These are phyloP conservation scores for Mormyrops attenuatus DNA, from an alignment of 2,797 vertebrate species.

Conservation along the genomic window DNA sequence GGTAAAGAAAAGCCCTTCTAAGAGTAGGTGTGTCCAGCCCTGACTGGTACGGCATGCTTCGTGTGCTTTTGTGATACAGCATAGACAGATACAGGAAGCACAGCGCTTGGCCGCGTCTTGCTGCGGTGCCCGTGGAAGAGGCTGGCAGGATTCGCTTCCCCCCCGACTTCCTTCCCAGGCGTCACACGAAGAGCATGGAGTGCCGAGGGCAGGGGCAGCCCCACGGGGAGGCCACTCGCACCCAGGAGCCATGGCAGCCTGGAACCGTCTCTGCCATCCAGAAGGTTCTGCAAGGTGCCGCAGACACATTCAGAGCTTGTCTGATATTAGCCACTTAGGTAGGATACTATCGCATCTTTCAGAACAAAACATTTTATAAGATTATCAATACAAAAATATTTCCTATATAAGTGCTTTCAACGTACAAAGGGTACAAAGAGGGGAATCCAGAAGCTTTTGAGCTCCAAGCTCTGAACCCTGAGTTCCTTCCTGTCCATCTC, in stretches of 20 bases:
- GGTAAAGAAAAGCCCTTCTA: background rate
- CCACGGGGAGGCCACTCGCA: conserved; percentile 61
- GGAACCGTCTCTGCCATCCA: conserved; percentile 66
- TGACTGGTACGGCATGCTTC: background rate
- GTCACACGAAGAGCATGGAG: conserved; percentile 73
- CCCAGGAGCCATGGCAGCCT: conserved; percentile 77
- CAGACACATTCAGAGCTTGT: background rate
- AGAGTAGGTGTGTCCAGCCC: background rate
- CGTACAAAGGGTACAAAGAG: background rate
- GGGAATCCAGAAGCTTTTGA: background rate
- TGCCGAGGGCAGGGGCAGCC: conserved; percentile 65
- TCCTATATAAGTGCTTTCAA: background rate
- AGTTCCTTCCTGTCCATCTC: background rate
- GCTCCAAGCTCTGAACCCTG: background rate
- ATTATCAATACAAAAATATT: background rate
- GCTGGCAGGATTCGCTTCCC: conserved; percentile 36
- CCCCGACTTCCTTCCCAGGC: conserved; percentile 25
- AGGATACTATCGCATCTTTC: background rate
- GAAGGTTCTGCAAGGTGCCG: conserved; percentile 62
- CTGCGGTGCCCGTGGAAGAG: conserved; percentile 33
- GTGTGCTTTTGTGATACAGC: background rate
- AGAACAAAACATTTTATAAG: background rate
- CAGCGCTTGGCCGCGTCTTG: conserved; percentile 43
- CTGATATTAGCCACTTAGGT: background rate
- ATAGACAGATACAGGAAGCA: conserved; percentile 50